Evolutionary conservation across 37 sponge, comb jelly and placozoan genomes (phyloP), one percentile per base, ranked within the genome.

Genomic region (Chondrilla cf. caribensis): DNA sequence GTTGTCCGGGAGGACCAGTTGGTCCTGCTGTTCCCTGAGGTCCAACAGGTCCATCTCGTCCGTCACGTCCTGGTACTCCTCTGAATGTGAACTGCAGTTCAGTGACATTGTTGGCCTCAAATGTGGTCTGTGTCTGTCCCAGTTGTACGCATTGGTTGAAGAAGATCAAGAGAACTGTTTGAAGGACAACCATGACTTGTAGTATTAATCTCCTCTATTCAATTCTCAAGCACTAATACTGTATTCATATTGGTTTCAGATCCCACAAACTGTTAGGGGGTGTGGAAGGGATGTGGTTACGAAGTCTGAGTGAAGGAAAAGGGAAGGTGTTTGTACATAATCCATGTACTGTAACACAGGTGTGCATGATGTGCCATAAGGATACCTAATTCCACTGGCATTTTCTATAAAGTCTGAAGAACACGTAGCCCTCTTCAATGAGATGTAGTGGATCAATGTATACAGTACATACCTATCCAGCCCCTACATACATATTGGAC

Each of bases 1-100:
- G 44, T n/a, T 37, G 19, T n/a, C 92, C 92, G 39, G 66, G 79
- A 4, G 82, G 77, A 36, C 92, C 92, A 25, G 88, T 58, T 67
- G 72, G 64, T 38, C 92, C 92, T 38, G 59, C 64, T 58, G 84
- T 71, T 24, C 92, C 88, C 1, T 64, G 38, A 5, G 62, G 60
- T 6, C 88, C 88, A 36, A 51, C 29, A 8, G 58, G 54, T 31
- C 86, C 90, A 77, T 86, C 8, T 18, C 22, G 36, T 15, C 62
- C 80, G 42, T 60, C 62, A 41, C 80, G 26, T 33, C 60, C 62
- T 58, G 80, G 62, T 55, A 60, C 62, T 58, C 80, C 60, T 51
- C 62, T 58, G 39, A 79, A 39, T 26, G 80, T 79, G 60, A 79
- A 31, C 38, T 79, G 80, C 4, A 54, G 25, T 33, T 73, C 76